Conservation (phyloP, 2,797 vertebrate species). For the Nannoperca obscura region DNA sequence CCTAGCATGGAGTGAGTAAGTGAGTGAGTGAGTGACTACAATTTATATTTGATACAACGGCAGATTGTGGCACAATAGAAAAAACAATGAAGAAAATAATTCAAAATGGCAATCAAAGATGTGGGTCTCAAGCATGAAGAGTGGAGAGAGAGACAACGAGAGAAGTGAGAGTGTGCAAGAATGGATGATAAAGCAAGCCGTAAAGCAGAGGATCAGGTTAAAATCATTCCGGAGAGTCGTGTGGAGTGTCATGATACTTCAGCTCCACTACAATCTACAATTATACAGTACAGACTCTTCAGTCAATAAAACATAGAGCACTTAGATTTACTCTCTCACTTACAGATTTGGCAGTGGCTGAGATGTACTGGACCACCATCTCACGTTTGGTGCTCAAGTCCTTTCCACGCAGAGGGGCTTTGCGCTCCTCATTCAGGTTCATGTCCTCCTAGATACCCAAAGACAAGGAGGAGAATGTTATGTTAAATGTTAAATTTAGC, state of each 20-base stretch:
- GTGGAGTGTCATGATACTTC: slow-evolving; percentile 58
- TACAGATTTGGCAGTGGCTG: slow-evolving; percentile 98
- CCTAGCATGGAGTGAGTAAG: slow-evolving; percentile 48
- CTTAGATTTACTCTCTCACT: slow-evolving; percentile 78
- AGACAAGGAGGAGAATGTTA: neutral
- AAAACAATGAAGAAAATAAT: slow-evolving; percentile 48
- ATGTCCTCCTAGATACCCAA: slow-evolving; percentile 92
- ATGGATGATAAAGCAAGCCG: slow-evolving; percentile 65
- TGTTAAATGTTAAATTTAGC: neutral
- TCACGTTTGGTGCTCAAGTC: slow-evolving; percentile 95
- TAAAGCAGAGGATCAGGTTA: slow-evolving; percentile 68
- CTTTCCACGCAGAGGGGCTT: slow-evolving; percentile 94
- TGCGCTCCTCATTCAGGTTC: slow-evolving; percentile 98
- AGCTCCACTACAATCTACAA: slow-evolving; percentile 38
- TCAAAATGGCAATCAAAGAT: slow-evolving; percentile 74
- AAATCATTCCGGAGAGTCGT: slow-evolving; percentile 68
- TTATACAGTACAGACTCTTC: slow-evolving; percentile 31
- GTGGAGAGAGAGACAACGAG: slow-evolving; percentile 37
- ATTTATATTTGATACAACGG: slow-evolving; percentile 23
- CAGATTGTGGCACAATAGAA: slow-evolving; percentile 31
- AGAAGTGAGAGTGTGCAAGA: slow-evolving; percentile 46
- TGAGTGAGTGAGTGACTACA: slow-evolving; percentile 48
- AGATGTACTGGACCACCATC: slow-evolving; percentile 99
- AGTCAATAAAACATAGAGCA: slow-evolving; percentile 9
- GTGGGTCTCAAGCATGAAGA: slow-evolving; percentile 70